Base-by-base conservation (phyloP, 2,888 invertebrate species). In the Sphaerophoria rueppellii region DNA sequence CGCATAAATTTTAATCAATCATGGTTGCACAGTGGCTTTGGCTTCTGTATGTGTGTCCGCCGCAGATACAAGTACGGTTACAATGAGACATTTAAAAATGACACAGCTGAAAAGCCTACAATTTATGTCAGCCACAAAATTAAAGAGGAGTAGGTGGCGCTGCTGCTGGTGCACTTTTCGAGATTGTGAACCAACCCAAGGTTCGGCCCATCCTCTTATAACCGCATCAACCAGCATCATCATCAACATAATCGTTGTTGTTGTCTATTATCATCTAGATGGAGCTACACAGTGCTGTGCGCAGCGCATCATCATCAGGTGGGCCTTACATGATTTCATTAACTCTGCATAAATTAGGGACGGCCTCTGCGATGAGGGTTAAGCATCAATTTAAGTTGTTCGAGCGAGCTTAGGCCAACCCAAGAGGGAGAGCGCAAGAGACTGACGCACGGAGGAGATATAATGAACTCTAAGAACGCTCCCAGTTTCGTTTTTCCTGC, bases 291-390 rank as follows among this genome's bases (percentile, higher is more conserved):
- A 7, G 11, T 43, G n/a, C 24, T 24, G 24, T 24, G 24, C 24
- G 1, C 1, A 2, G 24, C 24, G 24, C 16, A 60, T 55, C 54
- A 74, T 67, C 79, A 76, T 85, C 85, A 85, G 85, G 72, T 85
- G 85, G 76, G 81, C 63, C 50, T 73, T 77, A 73, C 81, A 81
- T 85, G 81, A 85, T 85, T 85, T 85, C 85, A 85, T 85, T 85
- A 85, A 85, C 85, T 85, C 85, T 76, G 85, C 85, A 85, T 85
- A 81, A 81, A 85, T 85, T 81, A 85, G 85, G 85, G 85, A 80
- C 72, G 85, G 85, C 63, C 85, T 63, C 35, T 43, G 48, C n/a
- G 52, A 67, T 50, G 72, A 69, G 70, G 85, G 76, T 77, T 85
- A 73, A 81, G 72, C 69, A 79, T 74, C 79, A 74, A 77, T 70